Base-by-base conservation (phyloP, 2,888 invertebrate genomes). In the Athripsodes cinereus region DNA sequence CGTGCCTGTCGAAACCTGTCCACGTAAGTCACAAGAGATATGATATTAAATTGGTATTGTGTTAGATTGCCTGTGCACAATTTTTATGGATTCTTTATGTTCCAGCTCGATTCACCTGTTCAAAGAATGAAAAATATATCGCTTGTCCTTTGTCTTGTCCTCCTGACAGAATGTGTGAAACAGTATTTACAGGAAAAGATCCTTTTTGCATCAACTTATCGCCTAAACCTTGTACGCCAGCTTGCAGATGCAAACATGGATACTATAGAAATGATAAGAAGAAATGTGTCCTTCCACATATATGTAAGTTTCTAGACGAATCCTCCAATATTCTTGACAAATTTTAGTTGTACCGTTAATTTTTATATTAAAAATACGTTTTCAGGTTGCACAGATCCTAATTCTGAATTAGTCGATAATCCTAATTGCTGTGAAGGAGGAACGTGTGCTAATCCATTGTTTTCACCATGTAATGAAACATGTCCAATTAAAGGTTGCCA, bases 1-100 rank as follows among this genome's bases (percentile, higher is more conserved):
- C 69, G 69, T 62, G 18, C 63, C 63, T 6, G 20, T 61, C 22
- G 31, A 49, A 18, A 20, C 53, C 13, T 60, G 60, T 21, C 22
- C 57, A 54, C 51, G 58, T 58, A 53, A 57, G 57, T 53, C 22
- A 26, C n/a, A 40, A n/a, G n/a, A n/a, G 11, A 31, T 31, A 8
- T 31, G 11, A 31, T 31, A 8, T 31, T 31, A 31, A 31, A 31
- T 8, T 31, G 31, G 11, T 31, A 11, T 31, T 31, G 6, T 31
- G 11, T 31, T 8, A n/a, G n/a, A n/a, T 31, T n/a, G n/a, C n/a
- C n/a, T n/a, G n/a, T n/a, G n/a, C n/a, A n/a, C n/a, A n/a, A n/a
- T n/a, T n/a, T n/a, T n/a, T n/a, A n/a, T n/a, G n/a, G n/a, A n/a
- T n/a, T n/a, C n/a, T n/a, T n/a, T n/a, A n/a, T 31, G 8, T 31